phyloP scores from a whole-genome alignment of 2,113 vertebrate species.

The Psilopsiagon aurifrons region DNA sequence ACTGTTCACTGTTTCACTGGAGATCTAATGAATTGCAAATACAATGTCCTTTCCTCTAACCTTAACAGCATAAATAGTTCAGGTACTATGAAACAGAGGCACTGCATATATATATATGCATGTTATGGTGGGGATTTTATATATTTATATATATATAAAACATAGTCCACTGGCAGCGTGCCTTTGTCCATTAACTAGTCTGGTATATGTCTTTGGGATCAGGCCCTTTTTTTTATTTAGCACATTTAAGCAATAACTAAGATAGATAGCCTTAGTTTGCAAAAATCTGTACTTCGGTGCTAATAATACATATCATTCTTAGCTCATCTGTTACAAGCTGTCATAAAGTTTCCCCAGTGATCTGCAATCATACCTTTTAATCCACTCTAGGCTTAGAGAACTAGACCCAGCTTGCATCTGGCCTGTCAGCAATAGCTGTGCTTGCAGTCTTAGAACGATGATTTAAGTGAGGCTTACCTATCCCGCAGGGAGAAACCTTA shows the following conservation, averaged over 20 bases:
- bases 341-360: not conserved
- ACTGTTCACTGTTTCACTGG: not conserved
- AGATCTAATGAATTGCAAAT: not conserved
- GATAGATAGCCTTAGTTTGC: not conserved
- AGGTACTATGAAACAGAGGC: not conserved
- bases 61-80: not conserved
- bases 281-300: not conserved
- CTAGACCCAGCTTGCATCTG: not conserved
- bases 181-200: not conserved
- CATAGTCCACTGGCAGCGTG: not conserved
- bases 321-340: not conserved
- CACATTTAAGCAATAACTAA: not conserved
- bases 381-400: not conserved
- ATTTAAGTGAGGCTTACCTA: not conserved
- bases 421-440: not conserved
- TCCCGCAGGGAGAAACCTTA: not conserved
- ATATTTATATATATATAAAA: not conserved
- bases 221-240: not conserved
- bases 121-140: rapidly evolving
- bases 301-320: not conserved
- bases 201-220: not conserved
- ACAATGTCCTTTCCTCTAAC: not conserved
- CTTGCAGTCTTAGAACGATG: not conserved
- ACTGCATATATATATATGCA: not conserved
- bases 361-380: not conserved